Base-by-base conservation (phyloP, 1,140 invertebrate species). In the Euwallacea similis region DNA sequence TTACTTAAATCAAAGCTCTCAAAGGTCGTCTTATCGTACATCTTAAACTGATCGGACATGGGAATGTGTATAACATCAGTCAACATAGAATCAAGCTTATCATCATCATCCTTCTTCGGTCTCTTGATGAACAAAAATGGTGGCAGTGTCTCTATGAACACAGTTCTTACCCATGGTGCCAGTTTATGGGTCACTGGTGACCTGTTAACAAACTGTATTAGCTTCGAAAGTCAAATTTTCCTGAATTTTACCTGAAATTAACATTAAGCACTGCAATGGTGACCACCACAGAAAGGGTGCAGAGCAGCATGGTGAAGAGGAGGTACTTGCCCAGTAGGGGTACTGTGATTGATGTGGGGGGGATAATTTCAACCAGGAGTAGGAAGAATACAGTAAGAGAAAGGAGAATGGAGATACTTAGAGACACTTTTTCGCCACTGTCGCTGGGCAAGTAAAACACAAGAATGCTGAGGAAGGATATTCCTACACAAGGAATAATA, bases 371-470 rank as follows among this genome's bases (percentile, higher is more conserved):
- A 75, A 94, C 96, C 76, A 99, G 86, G 75, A 99, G 87, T 73
- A 99, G 87, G 86, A 99, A 99, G 87, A 99, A 99, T 86, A 99
- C 97, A 79, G 97, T 99, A 76, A 99, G 86, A 68, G 97, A 99
- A 16, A 99, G 92, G 65, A 99, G 87, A 82, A 99, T 99, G 73
- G 96, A 98, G 79, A 99, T 99, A 82, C 96, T 98, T 44, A 99
- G 88, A 58, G 96, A 97, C 76, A 99, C 92, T 81, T 99, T 98
- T 83, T 99, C 97, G 64, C 97, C 96, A 50, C 95, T 97, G 84
- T 99, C 96, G 61, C 96, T 98, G 44, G 98, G 98, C 75, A 99
- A 83, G 83, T 99, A 99, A 85, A 99, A 99, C 67, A 99, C 98
- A 41, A 99, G 86, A 13, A 99, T 94, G 58, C 97, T 98, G 16